These are phyloP conservation scores for Synanthedon andrenaeformis DNA, from an alignment of 2,888 invertebrate species.

Conservation along the genomic window DNA sequence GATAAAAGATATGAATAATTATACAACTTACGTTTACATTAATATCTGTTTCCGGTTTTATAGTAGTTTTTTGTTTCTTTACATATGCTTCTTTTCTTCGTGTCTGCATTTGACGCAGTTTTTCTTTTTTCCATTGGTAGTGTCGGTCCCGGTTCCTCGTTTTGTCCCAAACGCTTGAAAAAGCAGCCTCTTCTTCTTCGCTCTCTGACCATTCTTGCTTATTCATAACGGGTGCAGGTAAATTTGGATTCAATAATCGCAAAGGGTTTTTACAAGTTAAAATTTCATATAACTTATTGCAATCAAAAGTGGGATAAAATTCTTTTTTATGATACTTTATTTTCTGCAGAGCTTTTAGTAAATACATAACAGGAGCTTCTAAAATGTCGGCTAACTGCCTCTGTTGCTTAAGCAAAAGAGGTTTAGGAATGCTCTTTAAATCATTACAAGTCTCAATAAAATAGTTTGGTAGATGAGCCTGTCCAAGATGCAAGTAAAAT, in stretches of 20 bases:
- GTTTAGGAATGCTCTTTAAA: conserved; percentile 76
- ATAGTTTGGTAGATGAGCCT: conserved; percentile 76
- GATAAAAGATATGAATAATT: neutral
- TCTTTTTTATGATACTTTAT: conserved; percentile 70
- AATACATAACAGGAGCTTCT: conserved; percentile 78
- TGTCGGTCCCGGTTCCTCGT: conserved; percentile 63
- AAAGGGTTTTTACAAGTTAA: conserved; percentile 68
- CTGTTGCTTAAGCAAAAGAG: conserved; percentile 74
- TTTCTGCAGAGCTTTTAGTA: conserved; percentile 77
- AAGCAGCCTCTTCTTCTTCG: conserved; percentile 34
- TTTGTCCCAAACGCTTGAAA: conserved; percentile 53
- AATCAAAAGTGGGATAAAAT: conserved; percentile 76
- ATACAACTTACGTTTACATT: conserved; percentile 59
- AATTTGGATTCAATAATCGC: conserved; percentile 54
- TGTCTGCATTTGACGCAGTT: conserved; percentile 45
- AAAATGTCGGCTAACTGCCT: conserved; percentile 75
- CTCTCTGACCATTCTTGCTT: conserved; percentile 41
- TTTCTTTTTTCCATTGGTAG: conserved; percentile 59
- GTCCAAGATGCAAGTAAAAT: conserved; percentile 73
- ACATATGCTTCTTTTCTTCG: conserved; percentile 33
- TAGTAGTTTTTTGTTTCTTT: conserved; percentile 36
- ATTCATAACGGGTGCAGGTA: conserved; percentile 26
- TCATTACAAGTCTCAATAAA: conserved; percentile 80
- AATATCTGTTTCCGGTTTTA: conserved; percentile 56
- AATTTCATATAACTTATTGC: conserved; percentile 69